Percentiles rank a stretch among this genome's conserved stretches.
Conservation (phyloP, 2,113 vertebrate species). For the Poeciliopsis prolifica region DNA sequence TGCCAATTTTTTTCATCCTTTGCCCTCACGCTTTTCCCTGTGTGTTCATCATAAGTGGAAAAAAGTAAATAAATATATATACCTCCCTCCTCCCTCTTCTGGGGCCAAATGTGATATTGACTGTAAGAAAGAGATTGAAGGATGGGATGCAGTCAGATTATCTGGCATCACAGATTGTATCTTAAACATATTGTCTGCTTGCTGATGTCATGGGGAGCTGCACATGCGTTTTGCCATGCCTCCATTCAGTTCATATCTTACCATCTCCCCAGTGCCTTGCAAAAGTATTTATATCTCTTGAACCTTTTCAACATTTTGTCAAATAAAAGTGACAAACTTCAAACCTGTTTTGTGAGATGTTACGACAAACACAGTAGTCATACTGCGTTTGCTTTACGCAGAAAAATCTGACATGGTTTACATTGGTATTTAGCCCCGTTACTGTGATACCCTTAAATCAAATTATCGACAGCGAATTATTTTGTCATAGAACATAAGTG, state of each 20-base stretch:
- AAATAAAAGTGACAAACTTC: not conserved
- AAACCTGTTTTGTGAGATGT: not conserved
- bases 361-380: not conserved
- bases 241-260: slow-evolving; percentile 17
- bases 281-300: not conserved
- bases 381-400: not conserved
- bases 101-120: slow-evolving; percentile 48
- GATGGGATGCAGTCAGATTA: slow-evolving; percentile 53
- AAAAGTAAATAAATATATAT: not conserved
- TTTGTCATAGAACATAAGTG: no score
- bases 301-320: not conserved
- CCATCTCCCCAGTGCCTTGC: not conserved
- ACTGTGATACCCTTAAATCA: not conserved
- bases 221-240: slow-evolving; percentile 22
- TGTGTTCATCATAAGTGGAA: slow-evolving; percentile 7
- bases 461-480: not conserved
- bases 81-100: slow-evolving; percentile 59
- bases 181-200: slow-evolving; percentile 59
- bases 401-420: no score
- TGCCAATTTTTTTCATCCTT: slow-evolving; percentile 64
- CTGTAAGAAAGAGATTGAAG: slow-evolving; percentile 59
- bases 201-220: slow-evolving; percentile 42
- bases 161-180: slow-evolving; percentile 57
- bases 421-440: not conserved
- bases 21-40: slow-evolving; percentile 23